phyloP scores from a whole-genome alignment of 1,140 invertebrate genomes.

The Platyscapa corneri region DNA sequence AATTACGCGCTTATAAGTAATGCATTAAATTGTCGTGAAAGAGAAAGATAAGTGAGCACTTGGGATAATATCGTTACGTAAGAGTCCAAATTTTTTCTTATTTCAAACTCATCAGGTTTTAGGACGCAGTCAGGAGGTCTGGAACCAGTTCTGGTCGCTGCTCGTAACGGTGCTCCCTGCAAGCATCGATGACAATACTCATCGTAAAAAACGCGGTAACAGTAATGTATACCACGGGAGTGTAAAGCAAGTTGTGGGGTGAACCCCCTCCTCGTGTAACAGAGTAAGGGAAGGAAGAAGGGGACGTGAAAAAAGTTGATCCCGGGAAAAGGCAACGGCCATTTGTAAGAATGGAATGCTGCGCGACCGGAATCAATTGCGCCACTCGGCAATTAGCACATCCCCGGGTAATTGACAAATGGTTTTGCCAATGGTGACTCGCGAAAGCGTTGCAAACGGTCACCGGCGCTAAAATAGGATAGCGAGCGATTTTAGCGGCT shows the following conservation, averaged over 20 bases:
- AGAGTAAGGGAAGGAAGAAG: neutral
- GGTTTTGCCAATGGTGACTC: neutral
- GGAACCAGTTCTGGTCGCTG: neutral
- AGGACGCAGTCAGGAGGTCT: too few species aligned
- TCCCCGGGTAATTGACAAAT: conserved; percentile 51
- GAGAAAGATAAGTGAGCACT: neutral
- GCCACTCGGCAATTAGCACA: conserved; percentile 52
- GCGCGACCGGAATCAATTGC: conserved; percentile 41
- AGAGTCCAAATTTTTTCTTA: neutral
- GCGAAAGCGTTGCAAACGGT: too few species aligned
- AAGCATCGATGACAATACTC: neutral
- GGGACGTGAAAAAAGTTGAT: neutral
- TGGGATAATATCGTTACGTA: neutral
- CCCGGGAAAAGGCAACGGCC: neutral
- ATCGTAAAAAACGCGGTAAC: neutral
- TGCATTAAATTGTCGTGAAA: neutral
- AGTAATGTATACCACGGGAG: neutral
- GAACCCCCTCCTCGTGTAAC: neutral
- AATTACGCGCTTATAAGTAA: neutral
- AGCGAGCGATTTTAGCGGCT: too few species aligned
- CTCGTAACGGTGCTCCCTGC: neutral
- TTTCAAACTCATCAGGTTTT: neutral
- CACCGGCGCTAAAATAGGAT: too few species aligned
- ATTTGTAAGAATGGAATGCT: conserved; percentile 17
- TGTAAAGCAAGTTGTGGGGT: neutral